Evolutionary conservation across 2,113 vertebrate genomes (phyloP), one percentile per base, ranked within the genome.

Genomic region (Labeo rohita): DNA sequence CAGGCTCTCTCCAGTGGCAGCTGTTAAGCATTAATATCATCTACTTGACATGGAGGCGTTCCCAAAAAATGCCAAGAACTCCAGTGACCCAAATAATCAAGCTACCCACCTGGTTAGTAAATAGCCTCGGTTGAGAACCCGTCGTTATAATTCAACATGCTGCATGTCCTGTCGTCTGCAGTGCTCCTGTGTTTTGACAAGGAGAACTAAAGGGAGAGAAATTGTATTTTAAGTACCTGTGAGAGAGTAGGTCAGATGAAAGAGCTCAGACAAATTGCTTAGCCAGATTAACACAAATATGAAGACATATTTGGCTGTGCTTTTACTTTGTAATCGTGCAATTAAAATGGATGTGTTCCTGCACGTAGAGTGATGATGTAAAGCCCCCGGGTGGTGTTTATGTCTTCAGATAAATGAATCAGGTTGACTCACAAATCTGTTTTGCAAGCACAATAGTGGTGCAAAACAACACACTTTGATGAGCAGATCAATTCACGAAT

Each of bases 11-110:
- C 21, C 18, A 28, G 77, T n/a, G 59, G 45, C 70, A 82, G 45
- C 84, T 34, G 66, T 61, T 43, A 66, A 36, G 16, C 56, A 49
- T 45, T 15, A 34, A 68, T 28, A 61, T 66, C 23, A 80, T 84
- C 28, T 68, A 34, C 50, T 59, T 16, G 74, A 43, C 23, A 80
- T 13, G 43, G 75, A 88, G 68, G 84, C 61, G 2, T 45, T 81
- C 13, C 28, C 70, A 16, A 74, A 83, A 84, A 77, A 86, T 74
- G 54, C 74, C 84, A 75, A 75, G 75, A 86, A 84, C 84, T 87
- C 36, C 79, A 84, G 47, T 83, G 81, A 89, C 73, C 80, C 77
- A 88, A 84, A 89, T 89, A 66, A 85, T 85, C 73, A 77, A 84
- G 52, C 74, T 83, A 63, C 65, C 47, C 12, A 7, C 49, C 85